Base-by-base conservation (phyloP, 2,113 vertebrate genomes). In the Melozone crissalis region DNA sequence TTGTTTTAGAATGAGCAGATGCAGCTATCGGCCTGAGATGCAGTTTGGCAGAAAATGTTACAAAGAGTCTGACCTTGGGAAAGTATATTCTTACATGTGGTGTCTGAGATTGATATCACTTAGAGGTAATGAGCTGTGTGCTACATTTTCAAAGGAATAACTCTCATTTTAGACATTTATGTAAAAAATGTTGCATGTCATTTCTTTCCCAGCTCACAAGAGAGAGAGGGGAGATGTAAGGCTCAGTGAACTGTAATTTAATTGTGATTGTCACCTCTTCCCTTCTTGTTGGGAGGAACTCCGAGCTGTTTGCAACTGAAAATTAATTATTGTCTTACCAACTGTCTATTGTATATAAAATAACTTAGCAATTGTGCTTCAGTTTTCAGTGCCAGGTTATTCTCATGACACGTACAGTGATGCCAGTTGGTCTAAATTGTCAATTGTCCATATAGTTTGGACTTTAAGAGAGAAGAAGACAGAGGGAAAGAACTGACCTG, bases 131-230 rank as follows among this genome's bases (percentile, higher is more conserved):
- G 71, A 95, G 49, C 75, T 88, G 58, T 68, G 71, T 93, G 78
- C 73, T 87, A 47, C 44, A 39, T 89, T 94, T 95, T 92, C 82
- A 90, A 83, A 89, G 63, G 82, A 55, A 58, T 65, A 77, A 51
- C 68, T 83, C 24, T 82, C 26, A 41, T 11, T 88, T 75, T 61
- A 77, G 93, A 63, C 16, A n/a, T 88, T 87, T 77, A n/a, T 39
- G 76, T 91, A 2, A 88, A 94, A 93, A 87, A 79, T 10, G 27
- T 76, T 76, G 30, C 39, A 13, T 62, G 66, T 69, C 63, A 86
- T 73, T 89, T 41, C 52, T 78, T 91, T 76, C 59, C 46, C 47
- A 57, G 21, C 35, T 80, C 59, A 44, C 10, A 5, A 37, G 63
- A 69, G 35, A 68, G 69, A 89, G 51, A 83, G 28, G 30, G n/a